phyloP scores from a whole-genome alignment of 2,113 vertebrate genomes.

The Misgurnus anguillicaudatus region DNA sequence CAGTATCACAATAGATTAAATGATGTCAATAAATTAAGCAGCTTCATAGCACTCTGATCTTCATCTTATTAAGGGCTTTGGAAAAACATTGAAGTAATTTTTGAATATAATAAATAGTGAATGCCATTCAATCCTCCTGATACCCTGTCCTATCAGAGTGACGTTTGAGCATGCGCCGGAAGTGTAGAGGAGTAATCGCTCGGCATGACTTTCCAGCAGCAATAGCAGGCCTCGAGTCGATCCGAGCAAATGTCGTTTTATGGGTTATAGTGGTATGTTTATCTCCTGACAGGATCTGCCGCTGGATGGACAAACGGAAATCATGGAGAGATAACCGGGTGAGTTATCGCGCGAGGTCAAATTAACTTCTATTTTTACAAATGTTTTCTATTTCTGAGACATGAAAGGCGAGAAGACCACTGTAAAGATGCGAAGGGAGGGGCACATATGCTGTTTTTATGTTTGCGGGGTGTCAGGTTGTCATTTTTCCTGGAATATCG shows the following conservation, averaged over 20 bases:
- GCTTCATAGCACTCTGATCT: no score
- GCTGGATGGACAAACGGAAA: conserved; percentile 6
- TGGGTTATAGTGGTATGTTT: not conserved
- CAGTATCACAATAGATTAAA: no score
- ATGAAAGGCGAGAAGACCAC: not conserved
- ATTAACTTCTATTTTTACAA: no score
- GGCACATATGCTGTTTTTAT: not conserved
- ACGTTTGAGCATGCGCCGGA: conserved; percentile 42
- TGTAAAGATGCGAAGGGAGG: not conserved
- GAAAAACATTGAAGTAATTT: no score
- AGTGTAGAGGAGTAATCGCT: not conserved
- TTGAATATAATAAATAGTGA: no score
- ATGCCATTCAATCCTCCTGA: no score
- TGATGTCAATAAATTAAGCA: no score
- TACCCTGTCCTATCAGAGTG: conserved; percentile 3
- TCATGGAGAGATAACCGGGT: conserved; percentile 39
- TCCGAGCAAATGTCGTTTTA: not conserved
- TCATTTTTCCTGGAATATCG: not conserved
- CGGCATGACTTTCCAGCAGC: conserved; percentile 1
- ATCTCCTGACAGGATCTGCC: not conserved
- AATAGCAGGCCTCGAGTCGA: not conserved
- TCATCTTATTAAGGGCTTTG: no score
- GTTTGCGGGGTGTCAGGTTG: not conserved
- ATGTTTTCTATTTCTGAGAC: no score
- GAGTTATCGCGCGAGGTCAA: conserved; percentile 10